A percentile compares a stretch with the other conserved stretches of the same genome.
These are phyloP conservation scores for human (Homo sapiens) DNA, from an alignment of 2,113 vertebrate genomes.

Conservation along the genomic window GRCh38 chr22:37299001-37299500, in stretches of 20 bases:
- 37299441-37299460: accelerated
- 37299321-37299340: accelerated
- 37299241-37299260: slow-evolving; percentile 94
- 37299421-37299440: neutral
- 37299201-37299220: neutral
- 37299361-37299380: accelerated
- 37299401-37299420: neutral
- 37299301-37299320: slow-evolving; percentile 87
- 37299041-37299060: neutral
- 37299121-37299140: accelerated
- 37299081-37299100: neutral
- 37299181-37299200: neutral
- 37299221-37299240: slow-evolving; percentile 92
- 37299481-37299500: neutral
- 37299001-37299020: accelerated
- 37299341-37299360: neutral
- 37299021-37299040: accelerated
- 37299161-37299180: neutral
- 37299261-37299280: slow-evolving; percentile 94
- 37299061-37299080: neutral
- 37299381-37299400: neutral
- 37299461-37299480: neutral
- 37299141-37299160: neutral
- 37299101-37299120: neutral
- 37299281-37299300: slow-evolving; percentile 97